Conservation (phyloP, 2,113 vertebrate species). For the Python bivittatus region DNA sequence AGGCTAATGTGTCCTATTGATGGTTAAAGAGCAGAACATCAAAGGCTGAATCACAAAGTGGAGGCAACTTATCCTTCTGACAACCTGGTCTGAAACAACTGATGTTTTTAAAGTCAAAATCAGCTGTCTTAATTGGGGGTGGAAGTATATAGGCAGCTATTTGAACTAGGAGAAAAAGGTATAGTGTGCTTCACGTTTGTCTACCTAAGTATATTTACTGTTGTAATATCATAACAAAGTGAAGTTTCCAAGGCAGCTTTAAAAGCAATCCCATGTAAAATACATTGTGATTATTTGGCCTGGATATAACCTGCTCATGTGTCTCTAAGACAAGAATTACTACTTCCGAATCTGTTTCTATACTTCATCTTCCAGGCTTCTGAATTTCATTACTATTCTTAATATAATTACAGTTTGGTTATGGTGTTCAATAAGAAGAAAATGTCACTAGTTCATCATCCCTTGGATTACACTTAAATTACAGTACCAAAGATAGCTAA, state of each 20-base stretch:
- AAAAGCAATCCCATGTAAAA: background rate
- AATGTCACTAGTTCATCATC: background rate
- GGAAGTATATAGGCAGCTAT: background rate
- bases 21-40: background rate
- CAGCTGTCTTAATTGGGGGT: background rate
- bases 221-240: background rate
- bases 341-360: background rate
- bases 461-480: slow-evolving; percentile 25
- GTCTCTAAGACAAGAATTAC: background rate
- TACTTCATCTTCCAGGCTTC: background rate
- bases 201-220: background rate
- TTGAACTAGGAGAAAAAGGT: background rate
- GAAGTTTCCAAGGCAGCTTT: background rate
- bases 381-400: background rate
- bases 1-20: background rate
- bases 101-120: background rate
- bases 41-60: background rate
- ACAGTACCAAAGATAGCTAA: slow-evolving; percentile 1
- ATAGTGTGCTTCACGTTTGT: background rate
- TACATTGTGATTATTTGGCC: background rate
- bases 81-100: background rate
- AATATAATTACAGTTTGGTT: slow-evolving; percentile 21
- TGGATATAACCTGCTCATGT: background rate
- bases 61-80: background rate
- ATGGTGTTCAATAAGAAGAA: slow-evolving; percentile 20